Base-by-base conservation (phyloP, 2,888 invertebrate species). In the Apantesis nais region DNA sequence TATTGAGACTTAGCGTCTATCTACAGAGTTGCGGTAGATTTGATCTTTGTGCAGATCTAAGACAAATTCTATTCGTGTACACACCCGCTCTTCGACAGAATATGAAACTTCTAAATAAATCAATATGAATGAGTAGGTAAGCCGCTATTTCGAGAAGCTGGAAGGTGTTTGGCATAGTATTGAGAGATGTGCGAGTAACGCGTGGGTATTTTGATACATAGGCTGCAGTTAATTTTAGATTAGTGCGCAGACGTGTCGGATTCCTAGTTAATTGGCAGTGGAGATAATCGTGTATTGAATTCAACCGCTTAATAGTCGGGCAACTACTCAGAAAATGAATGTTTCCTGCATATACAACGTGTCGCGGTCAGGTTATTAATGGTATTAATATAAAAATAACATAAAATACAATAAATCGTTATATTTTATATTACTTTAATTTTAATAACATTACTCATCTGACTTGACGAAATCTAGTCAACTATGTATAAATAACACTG, bases 221-320 rank as follows among this genome's bases (percentile, higher is more conserved):
- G 93, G 92, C 93, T 94, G 93, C 93, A 93, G 94, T 93, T 95
- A 95, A 95, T 93, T 94, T 95, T 95, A 94, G 95, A 94, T 94
- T 91, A 93, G 92, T 91, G 93, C 94, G 94, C 94, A 93, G 94
- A 93, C 95, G 93, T 91, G 94, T 93, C 89, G 93, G 92, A 94
- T 93, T 94, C 94, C 91, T 93, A 87, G 91, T 93, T 95, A 94
- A 95, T 95, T 94, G 94, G 94, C 93, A 94, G 90, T 88, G 87
- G 88, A 89, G 90, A 93, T 93, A 92, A 93, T 92, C 89, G 88
- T 82, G 90, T 90, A 90, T 89, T 88, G 87, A 89, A 90, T 89
- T 79, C 81, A 80, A 83, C 78, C 74, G 73, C 76, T 84, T 78
- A 62, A 65, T 70, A 80, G 79, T 71, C 67, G 69, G 74, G 72